A percentile compares a stretch with the other conserved stretches of the same genome.
These are phyloP conservation scores for Cancer borealis DNA, from an alignment of 2,888 invertebrate genomes.

Conservation along the genomic window DNA sequence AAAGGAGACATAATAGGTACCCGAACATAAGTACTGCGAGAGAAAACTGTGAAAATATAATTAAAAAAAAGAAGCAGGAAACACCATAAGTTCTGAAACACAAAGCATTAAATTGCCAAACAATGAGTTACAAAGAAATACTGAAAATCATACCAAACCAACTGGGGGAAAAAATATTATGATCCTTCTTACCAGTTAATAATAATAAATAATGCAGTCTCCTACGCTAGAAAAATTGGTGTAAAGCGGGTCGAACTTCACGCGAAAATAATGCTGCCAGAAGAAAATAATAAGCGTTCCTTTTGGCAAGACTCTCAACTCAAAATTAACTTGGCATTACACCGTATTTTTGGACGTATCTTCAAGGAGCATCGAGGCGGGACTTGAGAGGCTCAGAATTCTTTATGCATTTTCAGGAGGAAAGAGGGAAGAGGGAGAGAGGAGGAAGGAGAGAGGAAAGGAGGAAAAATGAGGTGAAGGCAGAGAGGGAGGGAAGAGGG, in stretches of 20 bases:
- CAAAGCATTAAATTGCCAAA: no score
- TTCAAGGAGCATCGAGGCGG: slow-evolving; percentile 23
- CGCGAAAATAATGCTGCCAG: neutral
- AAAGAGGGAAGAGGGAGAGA: neutral
- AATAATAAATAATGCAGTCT: neutral
- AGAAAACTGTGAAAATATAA: neutral
- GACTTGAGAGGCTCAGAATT: neutral
- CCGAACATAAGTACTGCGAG: neutral
- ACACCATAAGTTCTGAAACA: neutral
- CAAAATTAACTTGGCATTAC: neutral
- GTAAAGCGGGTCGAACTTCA: neutral
- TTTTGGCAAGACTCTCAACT: neutral
- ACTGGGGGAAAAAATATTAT: no score
- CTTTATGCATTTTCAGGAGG: neutral
- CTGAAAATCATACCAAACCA: no score
- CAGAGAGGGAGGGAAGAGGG: neutral
- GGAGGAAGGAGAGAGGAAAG: neutral
- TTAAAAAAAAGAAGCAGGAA: neutral
- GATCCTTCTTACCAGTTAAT: neutral
- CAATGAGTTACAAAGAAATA: no score
- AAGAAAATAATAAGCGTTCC: neutral
- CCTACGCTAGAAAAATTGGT: neutral
- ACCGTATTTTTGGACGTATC: neutral
- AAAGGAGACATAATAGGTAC: no score
- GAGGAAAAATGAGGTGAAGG: slow-evolving; percentile 29